Conservation (phyloP, 2,888 invertebrate species). For the Drosophila birchii region DNA sequence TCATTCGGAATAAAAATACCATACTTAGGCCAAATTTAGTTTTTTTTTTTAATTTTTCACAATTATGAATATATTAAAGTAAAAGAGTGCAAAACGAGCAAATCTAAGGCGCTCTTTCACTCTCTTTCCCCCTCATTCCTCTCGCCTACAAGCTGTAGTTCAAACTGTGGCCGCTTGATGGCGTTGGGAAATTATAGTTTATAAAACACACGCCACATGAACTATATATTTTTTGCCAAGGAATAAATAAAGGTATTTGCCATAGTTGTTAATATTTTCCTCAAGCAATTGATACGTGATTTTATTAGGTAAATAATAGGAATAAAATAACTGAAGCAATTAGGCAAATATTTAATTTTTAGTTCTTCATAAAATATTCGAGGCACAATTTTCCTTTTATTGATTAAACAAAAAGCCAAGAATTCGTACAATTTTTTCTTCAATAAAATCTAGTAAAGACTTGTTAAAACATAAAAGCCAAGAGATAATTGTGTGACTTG, state of each 20-base stretch:
- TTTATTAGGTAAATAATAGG: too few relatives aligned
- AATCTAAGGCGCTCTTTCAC: too few relatives aligned
- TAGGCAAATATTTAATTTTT: background rate
- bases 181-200: constrained; percentile 5
- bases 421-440: background rate
- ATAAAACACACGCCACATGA: background rate
- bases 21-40: too few relatives aligned
- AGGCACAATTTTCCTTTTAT: background rate
- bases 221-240: background rate
- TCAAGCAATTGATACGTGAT: background rate
- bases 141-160: too few relatives aligned
- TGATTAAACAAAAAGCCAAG: background rate
- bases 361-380: background rate
- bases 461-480: background rate
- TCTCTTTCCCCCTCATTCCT: too few relatives aligned
- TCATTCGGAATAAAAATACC: too few relatives aligned
- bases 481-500: background rate
- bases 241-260: background rate
- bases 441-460: background rate
- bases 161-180: too few relatives aligned
- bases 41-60: too few relatives aligned
- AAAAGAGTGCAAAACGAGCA: too few relatives aligned
- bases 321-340: background rate
- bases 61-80: too few relatives aligned
- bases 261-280: background rate